Base-by-base conservation (phyloP, 2,888 invertebrate genomes). In the Oscheius onirici region DNA sequence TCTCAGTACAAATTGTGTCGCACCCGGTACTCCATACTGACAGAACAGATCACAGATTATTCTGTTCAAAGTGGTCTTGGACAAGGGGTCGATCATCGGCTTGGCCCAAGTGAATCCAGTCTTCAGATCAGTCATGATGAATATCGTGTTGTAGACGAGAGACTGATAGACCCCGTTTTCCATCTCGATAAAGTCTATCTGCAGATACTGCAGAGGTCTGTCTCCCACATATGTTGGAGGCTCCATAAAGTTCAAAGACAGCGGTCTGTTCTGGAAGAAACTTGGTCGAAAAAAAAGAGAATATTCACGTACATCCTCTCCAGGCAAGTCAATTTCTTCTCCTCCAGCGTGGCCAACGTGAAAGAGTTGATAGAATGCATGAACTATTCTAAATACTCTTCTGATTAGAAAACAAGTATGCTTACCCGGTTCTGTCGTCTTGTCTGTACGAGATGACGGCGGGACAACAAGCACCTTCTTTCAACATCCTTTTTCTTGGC, bases 181-280 rank as follows among this genome's bases (percentile, higher is more conserved):
- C 75, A 79, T 77, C 15, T 76, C 77, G n/a, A 75, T 63, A 2
- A 79, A 49, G 57, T 79, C 79, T 17, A 79, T 76, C 66, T 79
- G 77, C n/a, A 79, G 34, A 57, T 68, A 79, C 40, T 77, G 77
- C 77, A 79, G 73, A 0, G 74, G 55, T 5, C 58, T 46, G 5
- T 58, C 75, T 1, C 74, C 75, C n/a, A 67, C 58, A n/a, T 43
- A 77, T 3, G 63, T 15, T 2, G 77, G 79, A 15, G 73, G 74
- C 24, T 63, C 26, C 1, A 75, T 74, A 52, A 79, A 79, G 11
- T 75, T 52, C 3, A 77, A 49, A 20, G 73, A 71, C 22, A 72
- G 34, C 1, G 74, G 77, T 13, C 74, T 41, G 13, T 13, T 20
- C 44, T 68, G 69, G 55, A 52, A 52, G 3, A n/a, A 58, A 58